Evolutionary conservation across 2,797 vertebrate species (phyloP).

Genomic region (Leucoraja ocellata): DNA sequence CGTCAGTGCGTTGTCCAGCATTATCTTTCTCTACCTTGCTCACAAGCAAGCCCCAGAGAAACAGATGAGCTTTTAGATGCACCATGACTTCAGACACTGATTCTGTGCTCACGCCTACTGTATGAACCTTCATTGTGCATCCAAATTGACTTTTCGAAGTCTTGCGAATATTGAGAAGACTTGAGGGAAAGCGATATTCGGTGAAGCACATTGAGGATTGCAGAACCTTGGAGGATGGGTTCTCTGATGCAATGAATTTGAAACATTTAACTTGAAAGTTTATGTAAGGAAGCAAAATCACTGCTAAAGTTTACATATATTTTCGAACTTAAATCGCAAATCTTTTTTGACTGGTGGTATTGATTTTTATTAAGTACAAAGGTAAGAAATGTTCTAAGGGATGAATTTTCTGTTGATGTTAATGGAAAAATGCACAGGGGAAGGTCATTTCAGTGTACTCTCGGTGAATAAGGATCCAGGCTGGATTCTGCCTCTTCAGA

Average conservation of each 20-base stretch:
- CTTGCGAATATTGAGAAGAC: not conserved
- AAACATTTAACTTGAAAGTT: not conserved
- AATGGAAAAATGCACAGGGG: not conserved
- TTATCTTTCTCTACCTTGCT: conserved; percentile 92
- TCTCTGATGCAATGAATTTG: not conserved
- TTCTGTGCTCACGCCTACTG: not conserved
- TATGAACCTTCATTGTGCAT: not conserved
- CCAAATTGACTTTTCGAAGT: not conserved
- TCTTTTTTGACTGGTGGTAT: not conserved
- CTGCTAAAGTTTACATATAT: not conserved
- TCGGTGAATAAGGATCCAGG: not conserved
- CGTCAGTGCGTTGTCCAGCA: conserved; percentile 95
- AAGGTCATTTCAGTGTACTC: not conserved
- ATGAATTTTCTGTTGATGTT: not conserved
- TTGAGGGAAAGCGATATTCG: not conserved
- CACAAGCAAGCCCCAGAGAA: conserved; percentile 98
- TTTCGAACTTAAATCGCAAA: not conserved
- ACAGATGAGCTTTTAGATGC: conserved; percentile 68
- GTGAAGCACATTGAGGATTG: not conserved
- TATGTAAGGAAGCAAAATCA: not conserved
- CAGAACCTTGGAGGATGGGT: not conserved
- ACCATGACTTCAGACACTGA: not conserved
- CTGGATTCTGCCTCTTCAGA: not conserved
- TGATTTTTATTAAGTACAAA: not conserved
- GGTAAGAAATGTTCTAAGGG: not conserved